These are phyloP conservation scores for Melipona bicolor DNA, from an alignment of 2,888 invertebrate species.

Conservation along the genomic window DNA sequence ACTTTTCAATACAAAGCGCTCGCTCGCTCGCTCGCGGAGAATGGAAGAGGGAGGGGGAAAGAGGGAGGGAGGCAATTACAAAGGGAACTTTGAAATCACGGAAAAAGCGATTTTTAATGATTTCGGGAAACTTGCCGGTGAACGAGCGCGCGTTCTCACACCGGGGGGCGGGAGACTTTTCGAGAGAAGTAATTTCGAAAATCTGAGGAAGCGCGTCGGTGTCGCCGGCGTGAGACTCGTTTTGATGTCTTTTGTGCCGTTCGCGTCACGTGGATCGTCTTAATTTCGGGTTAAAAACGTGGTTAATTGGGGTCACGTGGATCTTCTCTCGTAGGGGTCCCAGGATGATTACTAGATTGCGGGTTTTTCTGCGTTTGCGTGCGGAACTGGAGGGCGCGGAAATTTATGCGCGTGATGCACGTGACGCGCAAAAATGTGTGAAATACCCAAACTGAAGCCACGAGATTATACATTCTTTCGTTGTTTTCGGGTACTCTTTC, in stretches of 20 bases:
- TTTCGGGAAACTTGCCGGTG: neutral
- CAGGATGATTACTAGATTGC: neutral
- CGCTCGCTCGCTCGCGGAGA: too few species aligned
- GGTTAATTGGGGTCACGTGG: neutral
- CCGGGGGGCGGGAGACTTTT: neutral
- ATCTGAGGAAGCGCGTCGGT: conserved; percentile 4
- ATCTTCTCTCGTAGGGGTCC: neutral
- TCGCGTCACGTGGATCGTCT: neutral
- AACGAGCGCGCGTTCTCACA: neutral
- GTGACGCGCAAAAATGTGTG: too few species aligned
- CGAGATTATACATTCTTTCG: too few species aligned
- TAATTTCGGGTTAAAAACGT: neutral
- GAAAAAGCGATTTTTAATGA: neutral
- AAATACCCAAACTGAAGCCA: too few species aligned
- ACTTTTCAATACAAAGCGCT: conserved; percentile 1
- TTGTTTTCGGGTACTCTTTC: too few species aligned
- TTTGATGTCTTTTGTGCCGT: neutral
- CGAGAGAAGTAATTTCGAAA: conserved; percentile 8
- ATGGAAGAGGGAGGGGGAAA: neutral
- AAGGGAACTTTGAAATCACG: neutral
- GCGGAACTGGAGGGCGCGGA: too few species aligned
- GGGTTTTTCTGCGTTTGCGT: too few species aligned
- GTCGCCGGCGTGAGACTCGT: neutral
- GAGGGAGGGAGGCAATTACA: neutral
- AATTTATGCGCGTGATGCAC: too few species aligned